These are phyloP conservation scores for Rhogogaster chlorosoma DNA, from an alignment of 2,888 invertebrate species.

Conservation along the genomic window DNA sequence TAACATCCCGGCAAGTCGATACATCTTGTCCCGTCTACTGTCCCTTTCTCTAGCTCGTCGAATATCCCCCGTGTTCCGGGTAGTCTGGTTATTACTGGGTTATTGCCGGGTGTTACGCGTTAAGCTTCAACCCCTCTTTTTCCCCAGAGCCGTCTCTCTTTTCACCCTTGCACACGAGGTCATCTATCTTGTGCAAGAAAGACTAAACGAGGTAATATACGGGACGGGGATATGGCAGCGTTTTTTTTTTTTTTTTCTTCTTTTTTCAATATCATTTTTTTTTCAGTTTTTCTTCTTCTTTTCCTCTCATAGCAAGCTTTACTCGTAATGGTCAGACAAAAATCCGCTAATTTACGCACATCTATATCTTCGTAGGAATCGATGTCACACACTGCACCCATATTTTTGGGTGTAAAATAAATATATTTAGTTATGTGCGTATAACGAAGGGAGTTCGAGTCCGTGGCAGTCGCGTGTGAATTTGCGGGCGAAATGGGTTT, in stretches of 20 bases:
- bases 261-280: slow-evolving; percentile 9
- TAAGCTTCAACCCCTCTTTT: slow-evolving; percentile 38
- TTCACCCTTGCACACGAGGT: slow-evolving; percentile 38
- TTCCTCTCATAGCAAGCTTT: neutral
- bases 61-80: slow-evolving; percentile 28
- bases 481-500: neutral
- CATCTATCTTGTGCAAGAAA: slow-evolving; percentile 51
- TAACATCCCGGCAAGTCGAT: slow-evolving; percentile 18
- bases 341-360: slow-evolving; percentile 25
- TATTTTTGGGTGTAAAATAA: neutral
- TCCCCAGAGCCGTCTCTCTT: neutral
- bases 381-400: neutral
- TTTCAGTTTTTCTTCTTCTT: neutral
- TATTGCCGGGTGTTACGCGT: slow-evolving; percentile 49
- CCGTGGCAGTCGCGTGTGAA: neutral
- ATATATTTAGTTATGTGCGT: neutral
- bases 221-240: slow-evolving; percentile 28
- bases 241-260: neutral
- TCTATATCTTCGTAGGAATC: neutral
- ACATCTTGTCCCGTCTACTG: slow-evolving; percentile 38
- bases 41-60: neutral
- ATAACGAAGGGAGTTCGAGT: neutral
- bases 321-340: neutral
- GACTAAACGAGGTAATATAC: slow-evolving; percentile 51
- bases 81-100: slow-evolving; percentile 49